Evolutionary conservation across 2,797 vertebrate genomes (phyloP).

Genomic region (Ptychobarbus kaznakovi): DNA sequence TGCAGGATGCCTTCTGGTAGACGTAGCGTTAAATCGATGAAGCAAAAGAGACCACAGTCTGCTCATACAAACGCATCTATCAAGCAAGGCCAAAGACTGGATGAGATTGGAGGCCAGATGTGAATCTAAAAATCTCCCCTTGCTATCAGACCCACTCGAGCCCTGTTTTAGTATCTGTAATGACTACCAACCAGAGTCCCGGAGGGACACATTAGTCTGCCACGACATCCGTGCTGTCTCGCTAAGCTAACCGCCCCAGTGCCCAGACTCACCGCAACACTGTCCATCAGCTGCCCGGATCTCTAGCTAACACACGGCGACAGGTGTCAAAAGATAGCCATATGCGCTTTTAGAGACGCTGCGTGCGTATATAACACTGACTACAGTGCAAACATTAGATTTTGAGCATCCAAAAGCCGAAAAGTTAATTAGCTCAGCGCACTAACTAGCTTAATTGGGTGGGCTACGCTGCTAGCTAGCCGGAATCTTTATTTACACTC

Average conservation of each 20-base stretch:
- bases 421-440: slow-evolving; percentile 56
- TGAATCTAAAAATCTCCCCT: slow-evolving; percentile 1
- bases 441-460: slow-evolving; percentile 53
- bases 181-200: slow-evolving; percentile 66
- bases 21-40: slow-evolving; percentile 13
- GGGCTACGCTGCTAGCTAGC: slow-evolving; percentile 56
- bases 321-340: slow-evolving; percentile 32
- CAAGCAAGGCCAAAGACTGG: slow-evolving; percentile 39
- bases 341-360: slow-evolving; percentile 45
- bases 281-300: slow-evolving; percentile 68
- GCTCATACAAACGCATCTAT: slow-evolving; percentile 27
- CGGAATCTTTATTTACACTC: slow-evolving; percentile 44
- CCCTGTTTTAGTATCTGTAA: slow-evolving; percentile 39
- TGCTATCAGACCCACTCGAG: neutral
- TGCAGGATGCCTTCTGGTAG: neutral
- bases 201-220: slow-evolving; percentile 70
- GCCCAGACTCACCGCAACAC: slow-evolving; percentile 67
- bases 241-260: slow-evolving; percentile 77
- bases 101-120: slow-evolving; percentile 36
- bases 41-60: slow-evolving; percentile 14
- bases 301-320: slow-evolving; percentile 47
- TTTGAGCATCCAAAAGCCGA: slow-evolving; percentile 48
- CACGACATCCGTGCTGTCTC: slow-evolving; percentile 75
- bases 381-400: slow-evolving; percentile 45
- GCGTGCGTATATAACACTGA: neutral